These are phyloP conservation scores for Empis livida DNA, from an alignment of 2,888 invertebrate genomes.

Conservation along the genomic window DNA sequence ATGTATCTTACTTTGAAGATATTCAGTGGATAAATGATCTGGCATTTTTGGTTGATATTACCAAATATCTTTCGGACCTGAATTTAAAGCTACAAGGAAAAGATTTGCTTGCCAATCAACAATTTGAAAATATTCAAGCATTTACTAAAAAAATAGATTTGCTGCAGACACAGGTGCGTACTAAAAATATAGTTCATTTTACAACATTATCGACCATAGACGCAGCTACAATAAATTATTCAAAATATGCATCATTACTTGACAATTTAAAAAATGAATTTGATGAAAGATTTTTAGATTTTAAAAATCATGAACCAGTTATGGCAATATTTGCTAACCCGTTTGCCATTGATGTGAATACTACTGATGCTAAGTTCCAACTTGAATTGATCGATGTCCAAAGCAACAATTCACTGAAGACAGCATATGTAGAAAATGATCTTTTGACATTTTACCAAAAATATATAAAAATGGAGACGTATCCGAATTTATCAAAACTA, in stretches of 20 bases:
- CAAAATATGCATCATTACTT: constrained; percentile 1
- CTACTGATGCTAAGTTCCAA: background rate
- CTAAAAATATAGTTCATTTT: background rate
- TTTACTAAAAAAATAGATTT: background rate
- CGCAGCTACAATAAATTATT: background rate
- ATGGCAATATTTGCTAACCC: background rate
- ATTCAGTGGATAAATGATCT: background rate
- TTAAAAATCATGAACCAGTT: background rate
- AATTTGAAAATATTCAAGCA: background rate
- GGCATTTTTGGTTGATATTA: constrained; percentile 1
- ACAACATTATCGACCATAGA: background rate
- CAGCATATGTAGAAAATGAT: background rate
- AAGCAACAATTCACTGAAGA: background rate
- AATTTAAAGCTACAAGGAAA: constrained; percentile 2
- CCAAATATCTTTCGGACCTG: background rate
- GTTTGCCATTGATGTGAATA: background rate
- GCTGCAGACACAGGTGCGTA: background rate
- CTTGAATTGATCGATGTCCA: background rate
- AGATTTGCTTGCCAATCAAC: background rate
- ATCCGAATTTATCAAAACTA: background rate
- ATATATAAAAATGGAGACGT: background rate
- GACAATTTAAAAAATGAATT: background rate
- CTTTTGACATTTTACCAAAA: background rate
- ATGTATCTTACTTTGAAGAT: constrained; percentile 1
- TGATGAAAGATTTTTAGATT: constrained; percentile 1